Evolutionary conservation across 2,888 invertebrate genomes (phyloP), one percentile per base, ranked within the genome.

Genomic region (Matsumyia berberina): DNA sequence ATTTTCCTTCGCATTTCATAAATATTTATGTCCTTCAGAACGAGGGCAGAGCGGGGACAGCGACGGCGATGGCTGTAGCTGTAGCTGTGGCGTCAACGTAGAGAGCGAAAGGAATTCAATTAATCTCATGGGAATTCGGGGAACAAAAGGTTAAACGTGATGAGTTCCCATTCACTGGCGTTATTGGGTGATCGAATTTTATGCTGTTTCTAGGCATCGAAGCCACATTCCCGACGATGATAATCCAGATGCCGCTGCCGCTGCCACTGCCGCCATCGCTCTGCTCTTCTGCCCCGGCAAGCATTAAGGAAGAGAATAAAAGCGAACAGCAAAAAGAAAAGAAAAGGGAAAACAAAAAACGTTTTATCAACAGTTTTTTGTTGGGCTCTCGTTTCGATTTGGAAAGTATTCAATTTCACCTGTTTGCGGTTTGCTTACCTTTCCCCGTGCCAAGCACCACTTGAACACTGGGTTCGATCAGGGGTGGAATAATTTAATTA

Each of bases 91-190:
- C 15, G 5, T 4, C 9, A 15, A 29, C 15, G 15, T 6, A 57
- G 24, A 17, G 42, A 80, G 29, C 64, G 70, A 85, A 85, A 76
- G 76, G 85, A 85, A 85, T 85, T 85, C 85, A 85, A 85, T 85
- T 85, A 85, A 85, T 85, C 85, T 80, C 85, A 76, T 76, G 85
- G 76, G 85, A 85, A 85, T 85, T 80, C 46, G 39, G 53, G 53
- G 74, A 80, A 85, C 80, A 85, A 85, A 76, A 85, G 85, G 85
- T 85, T 85, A 80, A 80, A 80, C 85, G 80, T 85, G 85, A 85
- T 85, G 85, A 85, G 85, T 79, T 76, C 70, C 44, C 79, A 80
- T 80, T 85, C 74, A 66, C 58, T 64, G 80, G 33, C 37, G 69
- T 80, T 85, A 80, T 76, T 80, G 80, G 80, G 69, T 85, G 85